A percentile compares a stretch with the other conserved stretches of the same genome.
phyloP scores from a whole-genome alignment of 1,140 invertebrate genomes.

The Venturia canescens region DNA sequence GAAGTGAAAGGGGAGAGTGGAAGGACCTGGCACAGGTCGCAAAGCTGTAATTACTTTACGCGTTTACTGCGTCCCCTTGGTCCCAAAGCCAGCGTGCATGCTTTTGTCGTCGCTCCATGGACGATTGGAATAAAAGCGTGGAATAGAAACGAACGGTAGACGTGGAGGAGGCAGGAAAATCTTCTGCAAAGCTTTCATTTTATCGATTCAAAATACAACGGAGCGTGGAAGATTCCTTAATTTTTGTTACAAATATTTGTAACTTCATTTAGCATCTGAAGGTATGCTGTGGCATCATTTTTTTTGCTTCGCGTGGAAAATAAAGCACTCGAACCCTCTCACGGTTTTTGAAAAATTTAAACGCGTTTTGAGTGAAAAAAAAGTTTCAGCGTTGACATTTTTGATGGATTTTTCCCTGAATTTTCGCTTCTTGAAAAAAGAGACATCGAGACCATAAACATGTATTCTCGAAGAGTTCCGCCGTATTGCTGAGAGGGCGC shows the following conservation, averaged over 20 bases:
- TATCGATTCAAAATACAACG: too few species aligned
- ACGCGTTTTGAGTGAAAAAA: too few species aligned
- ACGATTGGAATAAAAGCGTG: conserved; percentile 56
- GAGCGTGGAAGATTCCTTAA: too few species aligned
- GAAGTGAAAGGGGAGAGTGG: background rate
- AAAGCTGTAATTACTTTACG: conserved; percentile 67
- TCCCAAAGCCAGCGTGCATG: conserved; percentile 42
- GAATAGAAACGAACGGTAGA: background rate
- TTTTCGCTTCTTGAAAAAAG: background rate
- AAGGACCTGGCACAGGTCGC: conserved; percentile 50
- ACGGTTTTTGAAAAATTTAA: too few species aligned
- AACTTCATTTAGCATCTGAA: too few species aligned
- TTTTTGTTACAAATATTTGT: too few species aligned
- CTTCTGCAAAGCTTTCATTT: background rate
- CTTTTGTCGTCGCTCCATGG: conserved; percentile 58
- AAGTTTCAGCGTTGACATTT: too few species aligned
- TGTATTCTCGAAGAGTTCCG: background rate
- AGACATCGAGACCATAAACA: background rate
- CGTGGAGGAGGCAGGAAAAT: background rate
- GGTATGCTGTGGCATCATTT: too few species aligned
- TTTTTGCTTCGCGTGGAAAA: too few species aligned
- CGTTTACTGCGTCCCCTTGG: conserved; percentile 64
- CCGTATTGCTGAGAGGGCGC: background rate
- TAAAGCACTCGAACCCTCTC: too few species aligned
- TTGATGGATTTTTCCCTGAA: background rate